Base-by-base conservation (phyloP, 2,113 vertebrate species). In the Isichthys henryi region DNA sequence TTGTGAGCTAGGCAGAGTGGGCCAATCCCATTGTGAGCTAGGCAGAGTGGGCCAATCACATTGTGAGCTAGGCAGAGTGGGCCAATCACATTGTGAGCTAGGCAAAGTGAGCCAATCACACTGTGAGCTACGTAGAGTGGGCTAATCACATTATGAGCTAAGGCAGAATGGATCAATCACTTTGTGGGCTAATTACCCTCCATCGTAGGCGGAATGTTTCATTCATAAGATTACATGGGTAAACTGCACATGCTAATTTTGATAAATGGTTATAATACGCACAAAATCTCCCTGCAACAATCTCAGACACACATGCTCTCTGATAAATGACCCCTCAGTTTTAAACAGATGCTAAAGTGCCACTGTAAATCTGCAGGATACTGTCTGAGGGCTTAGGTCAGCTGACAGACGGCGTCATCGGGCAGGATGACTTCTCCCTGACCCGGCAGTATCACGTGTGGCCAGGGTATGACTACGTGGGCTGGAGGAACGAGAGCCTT, bases 381-480 rank as follows among this genome's bases (percentile, higher is more conserved):
- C 91, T 97, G 90, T 94, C 93, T 0, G 93, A 94, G 0, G 97
- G 97, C 3, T 89, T 97, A 91, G 97, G 97, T 15, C 97, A 97
- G 94, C 94, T 97, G 92, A 97, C 96, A 0, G 96, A 97, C 19
- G 96, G 97, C 0, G 93, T 97, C 77, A 92, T 94, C 0, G 97
- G 97, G 5, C 92, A 93, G 91, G 96, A 97, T 11, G 95, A 97
- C 91, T 97, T 96, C 92, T 92, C 94, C n/a, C 82, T 93, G 91
- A 95, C 93, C 3, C 95, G 94, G 1, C 95, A 96, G 92, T 94
- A 96, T 91, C 93, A 93, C 1, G 94, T 94, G 77, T 96, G 96
- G 96, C 95, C 95, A 0, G 96, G 97, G 0, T 97, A 97, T 49
- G 96, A 97, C 93, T 97, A 97, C 52, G 93, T 97, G 70, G 97